phyloP scores from a whole-genome alignment of 30 jellyfish, hydroid and myxozoan genomes.

The Aurelia sp. region DNA sequence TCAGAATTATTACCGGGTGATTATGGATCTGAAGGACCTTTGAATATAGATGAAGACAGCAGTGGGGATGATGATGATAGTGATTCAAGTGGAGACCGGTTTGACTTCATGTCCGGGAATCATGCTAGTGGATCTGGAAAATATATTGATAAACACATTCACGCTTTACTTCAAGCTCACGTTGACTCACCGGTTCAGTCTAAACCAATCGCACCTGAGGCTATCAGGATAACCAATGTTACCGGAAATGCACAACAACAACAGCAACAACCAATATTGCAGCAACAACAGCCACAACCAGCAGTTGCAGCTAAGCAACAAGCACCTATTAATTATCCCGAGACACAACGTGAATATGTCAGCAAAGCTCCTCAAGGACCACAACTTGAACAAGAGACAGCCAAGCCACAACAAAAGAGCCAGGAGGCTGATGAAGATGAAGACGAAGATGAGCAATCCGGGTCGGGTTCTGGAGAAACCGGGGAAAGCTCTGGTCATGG shows the following conservation, averaged over 20 bases:
- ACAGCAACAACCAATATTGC: not conserved
- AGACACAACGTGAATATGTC: conserved; percentile 34
- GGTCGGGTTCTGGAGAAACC: conserved; percentile 90
- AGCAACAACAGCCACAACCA: conserved; percentile 8
- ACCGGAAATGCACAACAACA: not conserved
- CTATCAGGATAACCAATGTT: not conserved
- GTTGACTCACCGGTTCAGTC: conserved; percentile 44
- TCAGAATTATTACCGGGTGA: conserved; percentile 84
- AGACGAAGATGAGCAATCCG: conserved; percentile 59
- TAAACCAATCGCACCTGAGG: conserved; percentile 45
- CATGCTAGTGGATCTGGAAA: conserved; percentile 80
- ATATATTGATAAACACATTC: conserved; percentile 47
- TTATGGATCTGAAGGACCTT: conserved; percentile 84
- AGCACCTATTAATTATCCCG: conserved; percentile 32
- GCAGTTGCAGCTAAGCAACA: conserved; percentile 23
- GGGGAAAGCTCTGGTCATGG: conserved; percentile 66
- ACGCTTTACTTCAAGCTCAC: conserved; percentile 70
- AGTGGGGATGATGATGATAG: conserved; percentile 56
- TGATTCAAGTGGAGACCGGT: conserved; percentile 60
- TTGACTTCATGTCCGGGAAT: conserved; percentile 75
- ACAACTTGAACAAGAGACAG: conserved; percentile 24
- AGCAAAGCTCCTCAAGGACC: conserved; percentile 35
- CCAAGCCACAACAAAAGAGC: conserved; percentile 31
- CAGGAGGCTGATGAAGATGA: not conserved
- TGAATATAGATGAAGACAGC: conserved; percentile 71